Evolutionary conservation across 1,140 invertebrate genomes (phyloP), one percentile per base, ranked within the genome.

Genomic region (Drosophila navojoa): DNA sequence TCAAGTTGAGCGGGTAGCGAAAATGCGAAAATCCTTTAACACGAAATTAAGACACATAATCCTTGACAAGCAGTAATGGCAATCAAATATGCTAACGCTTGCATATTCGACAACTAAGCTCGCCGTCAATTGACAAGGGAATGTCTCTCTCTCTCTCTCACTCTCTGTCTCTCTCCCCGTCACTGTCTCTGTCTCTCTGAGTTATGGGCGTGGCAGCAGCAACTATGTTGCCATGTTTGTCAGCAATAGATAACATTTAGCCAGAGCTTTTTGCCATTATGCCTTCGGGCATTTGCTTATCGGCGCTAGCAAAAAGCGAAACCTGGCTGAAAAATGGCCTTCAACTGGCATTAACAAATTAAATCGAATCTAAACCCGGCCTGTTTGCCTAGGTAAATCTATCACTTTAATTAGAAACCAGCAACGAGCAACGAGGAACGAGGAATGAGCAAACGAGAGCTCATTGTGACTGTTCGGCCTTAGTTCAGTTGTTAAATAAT

Each of bases 21-120:
- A 38, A 11, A 75, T 84, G 84, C 68, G 77, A 45, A 89, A 89
- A 89, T 90, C 84, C 84, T 84, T 89, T 89, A 89, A 89, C 84
- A 89, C 84, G 77, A 89, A 89, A 89, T 89, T 89, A 89, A 89
- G 84, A 84, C 61, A 78, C 63, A 77, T 89, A 89, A 89, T 89
- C 84, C 84, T 55, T 89, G 84, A 89, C 84, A 89, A 84, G 80
- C 85, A 84, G 84, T 84, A 89, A 89, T 89, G 84, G 79, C 79
- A 89, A 89, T 89, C 84, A 84, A 89, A 89, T 89, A 89, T 89
- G 84, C 84, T 79, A 89, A 89, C 84, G 84, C 84, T 87, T 84
- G 77, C 84, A 89, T 80, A 80, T 89, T 89, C 66, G 66, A 64
- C 54, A 81, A 52, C 71, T 82, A 89, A 87, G 66, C 77, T 63